A percentile compares a stretch with the other conserved stretches of the same genome.
phyloP scores from a whole-genome alignment of 2,888 invertebrate genomes.

The Tinea semifulvella region DNA sequence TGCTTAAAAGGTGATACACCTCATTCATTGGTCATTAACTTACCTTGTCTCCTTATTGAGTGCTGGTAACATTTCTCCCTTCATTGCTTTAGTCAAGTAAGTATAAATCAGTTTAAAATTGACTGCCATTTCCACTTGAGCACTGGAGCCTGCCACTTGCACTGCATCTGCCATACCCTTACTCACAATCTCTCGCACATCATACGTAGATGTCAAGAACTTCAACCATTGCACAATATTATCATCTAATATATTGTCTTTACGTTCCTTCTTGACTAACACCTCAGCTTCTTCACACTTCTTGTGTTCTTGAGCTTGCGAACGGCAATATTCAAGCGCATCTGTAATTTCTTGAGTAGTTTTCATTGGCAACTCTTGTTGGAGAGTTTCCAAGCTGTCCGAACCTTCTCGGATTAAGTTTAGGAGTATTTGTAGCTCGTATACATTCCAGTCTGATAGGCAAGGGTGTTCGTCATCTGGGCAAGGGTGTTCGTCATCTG shows the following conservation, averaged over 20 bases:
- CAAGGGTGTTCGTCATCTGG: neutral
- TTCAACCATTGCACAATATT: conserved; percentile 3
- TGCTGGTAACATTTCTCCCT: neutral
- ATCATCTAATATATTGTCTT: neutral
- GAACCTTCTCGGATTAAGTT: neutral
- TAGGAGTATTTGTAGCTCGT: neutral
- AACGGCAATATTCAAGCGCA: neutral
- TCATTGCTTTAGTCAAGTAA: neutral
- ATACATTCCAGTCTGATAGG: neutral
- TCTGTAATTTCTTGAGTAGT: neutral
- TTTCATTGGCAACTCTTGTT: neutral
- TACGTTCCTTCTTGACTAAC: neutral
- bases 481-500: neutral
- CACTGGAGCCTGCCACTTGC: neutral
- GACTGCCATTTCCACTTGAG: neutral
- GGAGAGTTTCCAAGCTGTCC: neutral
- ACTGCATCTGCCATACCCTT: neutral
- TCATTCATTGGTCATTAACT: too few relatives aligned
- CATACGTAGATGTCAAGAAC: neutral
- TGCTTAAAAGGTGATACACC: too few relatives aligned
- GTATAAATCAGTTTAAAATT: neutral
- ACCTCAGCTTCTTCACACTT: neutral
- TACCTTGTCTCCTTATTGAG: neutral
- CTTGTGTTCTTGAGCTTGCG: neutral
- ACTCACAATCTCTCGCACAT: neutral